Evolutionary conservation across 2,113 vertebrate genomes (phyloP).

Genomic region (Coryphaenoides rupestris): DNA sequence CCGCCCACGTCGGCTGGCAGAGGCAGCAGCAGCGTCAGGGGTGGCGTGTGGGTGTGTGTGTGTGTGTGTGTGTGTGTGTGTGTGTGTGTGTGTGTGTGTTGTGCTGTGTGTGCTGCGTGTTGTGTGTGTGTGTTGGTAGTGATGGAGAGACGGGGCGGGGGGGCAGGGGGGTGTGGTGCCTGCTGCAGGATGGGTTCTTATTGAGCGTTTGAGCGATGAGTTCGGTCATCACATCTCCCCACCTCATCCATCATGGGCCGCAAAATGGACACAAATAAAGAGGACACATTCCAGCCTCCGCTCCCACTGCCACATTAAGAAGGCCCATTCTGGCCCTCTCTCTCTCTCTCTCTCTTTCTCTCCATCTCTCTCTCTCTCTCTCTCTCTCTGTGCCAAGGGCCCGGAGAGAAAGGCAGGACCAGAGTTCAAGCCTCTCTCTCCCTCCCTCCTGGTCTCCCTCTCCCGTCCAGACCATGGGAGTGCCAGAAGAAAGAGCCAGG

Average conservation of each 20-base stretch:
- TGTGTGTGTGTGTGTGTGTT: no score
- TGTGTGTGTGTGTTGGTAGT: no score
- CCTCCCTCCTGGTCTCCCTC: conserved; percentile 44
- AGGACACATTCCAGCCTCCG: conserved; percentile 70
- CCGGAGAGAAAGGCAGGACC: conserved; percentile 50
- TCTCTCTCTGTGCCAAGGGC: conserved; percentile 44
- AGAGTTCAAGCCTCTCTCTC: conserved; percentile 64
- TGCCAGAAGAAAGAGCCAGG: conserved; percentile 61
- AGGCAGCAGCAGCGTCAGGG: conserved; percentile 38
- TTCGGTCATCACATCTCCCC: conserved; percentile 78
- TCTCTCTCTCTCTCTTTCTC: not conserved
- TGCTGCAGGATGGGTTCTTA: conserved; percentile 72
- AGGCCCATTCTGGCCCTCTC: conserved; percentile 47
- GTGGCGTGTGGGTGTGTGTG: no score
- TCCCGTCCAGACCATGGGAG: conserved; percentile 65
- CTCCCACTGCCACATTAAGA: conserved; percentile 68
- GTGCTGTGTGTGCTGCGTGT: no score
- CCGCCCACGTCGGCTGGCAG: conserved; percentile 71
- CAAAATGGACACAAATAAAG: conserved; percentile 72
- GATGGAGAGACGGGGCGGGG: no score
- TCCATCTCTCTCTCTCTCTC: conserved; percentile 4
- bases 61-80: no score
- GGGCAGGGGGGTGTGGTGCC: conserved; percentile 57
- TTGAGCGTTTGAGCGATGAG: conserved; percentile 81
- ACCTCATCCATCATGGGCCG: conserved; percentile 80